Evolutionary conservation across 2,888 invertebrate genomes (phyloP).

Genomic region (Chrysolina americana): DNA sequence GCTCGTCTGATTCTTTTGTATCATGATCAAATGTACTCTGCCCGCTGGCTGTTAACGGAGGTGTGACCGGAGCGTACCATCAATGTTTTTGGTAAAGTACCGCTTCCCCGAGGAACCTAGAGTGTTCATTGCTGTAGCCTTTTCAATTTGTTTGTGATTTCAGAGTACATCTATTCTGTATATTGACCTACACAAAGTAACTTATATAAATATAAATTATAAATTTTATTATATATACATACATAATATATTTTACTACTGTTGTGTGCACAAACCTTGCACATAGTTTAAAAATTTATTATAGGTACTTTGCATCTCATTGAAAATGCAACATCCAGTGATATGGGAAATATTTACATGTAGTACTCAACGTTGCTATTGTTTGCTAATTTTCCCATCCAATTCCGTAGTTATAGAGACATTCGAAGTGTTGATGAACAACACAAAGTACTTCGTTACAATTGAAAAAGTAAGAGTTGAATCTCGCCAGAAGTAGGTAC

Average conservation of each 20-base stretch:
- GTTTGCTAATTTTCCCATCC: not conserved
- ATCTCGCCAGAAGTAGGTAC: too few relatives aligned
- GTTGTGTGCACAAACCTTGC: conserved; percentile 71
- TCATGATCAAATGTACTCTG: conserved; percentile 65
- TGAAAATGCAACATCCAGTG: conserved; percentile 30
- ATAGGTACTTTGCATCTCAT: conserved; percentile 38
- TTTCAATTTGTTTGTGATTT: conserved; percentile 70
- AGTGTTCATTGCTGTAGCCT: conserved; percentile 71
- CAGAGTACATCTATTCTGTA: conserved; percentile 69
- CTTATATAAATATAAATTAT: conserved; percentile 64
- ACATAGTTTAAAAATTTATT: conserved; percentile 68
- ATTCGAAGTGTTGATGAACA: not conserved
- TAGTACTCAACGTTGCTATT: not conserved
- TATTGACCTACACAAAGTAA: conserved; percentile 68
- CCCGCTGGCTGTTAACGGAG: conserved; percentile 66
- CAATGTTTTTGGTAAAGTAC: conserved; percentile 62
- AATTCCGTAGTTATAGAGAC: not conserved
- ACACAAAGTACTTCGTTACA: too few relatives aligned
- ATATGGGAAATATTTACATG: conserved; percentile 16
- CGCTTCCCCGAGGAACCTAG: conserved; percentile 70
- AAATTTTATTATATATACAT: conserved; percentile 67
- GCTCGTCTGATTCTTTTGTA: conserved; percentile 35
- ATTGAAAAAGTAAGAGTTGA: too few relatives aligned
- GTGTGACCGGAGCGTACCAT: conserved; percentile 39
- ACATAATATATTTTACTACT: conserved; percentile 69